Evolutionary conservation across 1,140 invertebrate genomes (phyloP).

Genomic region (Lepidurus couesii): DNA sequence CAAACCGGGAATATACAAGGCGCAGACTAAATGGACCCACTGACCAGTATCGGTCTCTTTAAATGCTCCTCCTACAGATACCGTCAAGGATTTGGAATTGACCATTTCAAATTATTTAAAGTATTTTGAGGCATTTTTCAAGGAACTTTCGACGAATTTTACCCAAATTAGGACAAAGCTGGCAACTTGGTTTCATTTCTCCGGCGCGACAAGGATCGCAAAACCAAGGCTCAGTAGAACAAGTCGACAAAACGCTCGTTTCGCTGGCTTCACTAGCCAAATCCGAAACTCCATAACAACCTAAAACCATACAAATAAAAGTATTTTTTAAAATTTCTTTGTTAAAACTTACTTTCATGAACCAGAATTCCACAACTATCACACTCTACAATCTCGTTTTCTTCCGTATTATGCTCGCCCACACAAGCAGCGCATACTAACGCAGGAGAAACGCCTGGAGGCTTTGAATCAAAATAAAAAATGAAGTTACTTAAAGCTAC

Average conservation of each 20-base stretch:
- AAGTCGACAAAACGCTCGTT: slow-evolving; percentile 80
- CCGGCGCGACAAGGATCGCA: slow-evolving; percentile 96
- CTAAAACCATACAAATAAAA: slow-evolving; percentile 44
- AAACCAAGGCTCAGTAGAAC: slow-evolving; percentile 95
- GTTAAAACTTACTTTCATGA: slow-evolving; percentile 67
- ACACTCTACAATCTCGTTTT: slow-evolving; percentile 95
- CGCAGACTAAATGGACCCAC: slow-evolving; percentile 97
- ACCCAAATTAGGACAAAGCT: slow-evolving; percentile 77
- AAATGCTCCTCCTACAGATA: slow-evolving; percentile 74
- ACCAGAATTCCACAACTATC: slow-evolving; percentile 92
- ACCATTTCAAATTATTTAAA: slow-evolving; percentile 27
- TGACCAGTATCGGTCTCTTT: slow-evolving; percentile 94
- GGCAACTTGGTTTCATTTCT: slow-evolving; percentile 73
- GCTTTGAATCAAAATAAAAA: slow-evolving; percentile 24
- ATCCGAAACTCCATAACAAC: slow-evolving; percentile 93
- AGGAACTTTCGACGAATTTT: slow-evolving; percentile 36
- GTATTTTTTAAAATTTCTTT: not conserved
- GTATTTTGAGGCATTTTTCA: slow-evolving; percentile 37
- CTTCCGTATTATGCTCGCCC: slow-evolving; percentile 83
- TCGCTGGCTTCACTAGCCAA: slow-evolving; percentile 62
- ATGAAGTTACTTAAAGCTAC: slow-evolving; percentile 28
- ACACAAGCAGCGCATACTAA: slow-evolving; percentile 89
- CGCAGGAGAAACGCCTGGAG: slow-evolving; percentile 39
- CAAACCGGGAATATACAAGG: slow-evolving; percentile 92
- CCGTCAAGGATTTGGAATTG: slow-evolving; percentile 24